Evolutionary conservation across 2,888 invertebrate genomes (phyloP).

Genomic region (Stratiomys singularior): DNA sequence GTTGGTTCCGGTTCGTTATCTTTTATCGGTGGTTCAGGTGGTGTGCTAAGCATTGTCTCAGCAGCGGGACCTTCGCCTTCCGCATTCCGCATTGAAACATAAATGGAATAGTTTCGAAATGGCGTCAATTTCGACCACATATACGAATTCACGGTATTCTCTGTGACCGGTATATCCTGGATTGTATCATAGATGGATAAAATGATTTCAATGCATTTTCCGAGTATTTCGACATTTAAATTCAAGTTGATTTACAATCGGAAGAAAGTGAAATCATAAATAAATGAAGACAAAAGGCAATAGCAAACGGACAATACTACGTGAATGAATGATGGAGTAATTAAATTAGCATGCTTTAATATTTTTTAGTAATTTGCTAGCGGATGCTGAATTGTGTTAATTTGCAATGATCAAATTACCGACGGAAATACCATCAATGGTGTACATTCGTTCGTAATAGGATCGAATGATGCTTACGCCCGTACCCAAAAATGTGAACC

Average conservation of each 20-base stretch:
- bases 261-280: constrained; percentile 21
- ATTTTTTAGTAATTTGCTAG: not conserved
- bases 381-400: constrained; percentile 37
- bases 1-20: constrained; percentile 53
- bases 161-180: constrained; percentile 80
- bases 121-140: constrained; percentile 81
- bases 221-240: not conserved
- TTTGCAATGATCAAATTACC: not conserved
- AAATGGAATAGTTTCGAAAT: constrained; percentile 79
- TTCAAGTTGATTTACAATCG: constrained; percentile 30
- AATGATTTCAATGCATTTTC: not conserved
- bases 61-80: constrained; percentile 83
- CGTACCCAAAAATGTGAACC: not conserved
- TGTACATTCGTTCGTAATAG: not conserved
- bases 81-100: constrained; percentile 81
- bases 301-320: constrained; percentile 16
- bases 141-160: constrained; percentile 74
- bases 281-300: not conserved
- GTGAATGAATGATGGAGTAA: constrained; percentile 4
- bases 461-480: too few species aligned
- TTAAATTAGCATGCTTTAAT: constrained; percentile 18
- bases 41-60: constrained; percentile 73
- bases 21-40: constrained; percentile 61
- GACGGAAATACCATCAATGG: constrained; percentile 35
- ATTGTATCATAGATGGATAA: not conserved